Evolutionary conservation across 2,113 vertebrate species (phyloP).

Genomic region (Nerophis lumbriciformis): DNA sequence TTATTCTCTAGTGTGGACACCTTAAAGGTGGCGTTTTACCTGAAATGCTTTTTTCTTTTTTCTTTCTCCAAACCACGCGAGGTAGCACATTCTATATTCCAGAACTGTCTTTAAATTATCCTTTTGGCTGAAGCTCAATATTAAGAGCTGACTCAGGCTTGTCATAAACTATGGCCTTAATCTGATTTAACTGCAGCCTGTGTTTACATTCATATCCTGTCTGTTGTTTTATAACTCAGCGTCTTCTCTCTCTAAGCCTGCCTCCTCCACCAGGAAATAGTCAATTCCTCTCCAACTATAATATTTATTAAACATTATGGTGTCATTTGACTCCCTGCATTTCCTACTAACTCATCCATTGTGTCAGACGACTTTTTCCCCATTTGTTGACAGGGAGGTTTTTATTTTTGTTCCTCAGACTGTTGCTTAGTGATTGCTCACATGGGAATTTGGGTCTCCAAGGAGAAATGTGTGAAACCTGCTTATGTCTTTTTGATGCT

Average conservation of each 20-base stretch:
- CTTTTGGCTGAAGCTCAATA: not conserved
- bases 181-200: too few species aligned
- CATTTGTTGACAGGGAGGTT: not conserved
- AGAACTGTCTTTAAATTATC: not conserved
- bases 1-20: too few species aligned
- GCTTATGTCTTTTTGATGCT: not conserved
- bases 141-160: not conserved
- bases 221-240: not conserved
- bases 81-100: not conserved
- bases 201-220: slow-evolving; percentile 3
- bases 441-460: not conserved
- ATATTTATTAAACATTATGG: too few species aligned
- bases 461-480: not conserved
- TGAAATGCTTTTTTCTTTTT: too few species aligned
- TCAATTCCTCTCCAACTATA: not conserved
- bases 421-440: not conserved
- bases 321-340: too few species aligned
- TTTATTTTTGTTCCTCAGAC: too few species aligned
- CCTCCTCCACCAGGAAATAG: not conserved
- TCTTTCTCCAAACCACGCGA: not conserved
- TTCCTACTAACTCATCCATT: not conserved
- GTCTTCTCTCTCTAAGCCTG: too few species aligned
- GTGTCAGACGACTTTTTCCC: not conserved
- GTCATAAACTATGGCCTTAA: too few species aligned
- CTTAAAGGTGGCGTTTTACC: too few species aligned